Percentiles rank a stretch among this genome's conserved stretches.
Evolutionary conservation across 2,113 vertebrate genomes (phyloP).

Genomic region (Pelecanus crispus): DNA sequence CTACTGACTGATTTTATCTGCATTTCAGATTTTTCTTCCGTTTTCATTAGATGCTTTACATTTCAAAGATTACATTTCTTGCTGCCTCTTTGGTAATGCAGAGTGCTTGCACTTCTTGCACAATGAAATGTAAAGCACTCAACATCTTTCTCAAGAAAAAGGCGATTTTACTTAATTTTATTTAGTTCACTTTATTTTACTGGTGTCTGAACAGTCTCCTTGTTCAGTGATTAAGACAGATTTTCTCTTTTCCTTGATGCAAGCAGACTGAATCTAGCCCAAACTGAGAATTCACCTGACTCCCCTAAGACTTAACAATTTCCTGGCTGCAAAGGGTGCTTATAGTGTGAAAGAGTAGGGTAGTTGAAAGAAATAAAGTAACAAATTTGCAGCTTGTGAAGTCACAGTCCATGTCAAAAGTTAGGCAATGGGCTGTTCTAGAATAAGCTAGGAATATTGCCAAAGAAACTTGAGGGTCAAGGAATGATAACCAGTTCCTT

Average conservation of each 20-base stretch:
- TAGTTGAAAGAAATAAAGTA: neutral
- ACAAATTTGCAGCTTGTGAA: neutral
- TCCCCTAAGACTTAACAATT: neutral
- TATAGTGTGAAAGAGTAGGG: neutral
- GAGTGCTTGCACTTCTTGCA: neutral
- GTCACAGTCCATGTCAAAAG: neutral
- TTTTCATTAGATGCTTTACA: neutral
- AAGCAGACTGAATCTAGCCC: neutral
- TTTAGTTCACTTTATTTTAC: neutral
- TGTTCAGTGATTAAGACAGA: neutral
- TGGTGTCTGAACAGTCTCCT: neutral
- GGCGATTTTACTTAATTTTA: neutral
- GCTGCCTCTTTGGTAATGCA: neutral
- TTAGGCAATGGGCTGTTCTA: neutral
- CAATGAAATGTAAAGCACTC: neutral
- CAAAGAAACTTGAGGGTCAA: neutral
- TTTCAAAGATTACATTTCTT: neutral
- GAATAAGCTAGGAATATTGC: neutral
- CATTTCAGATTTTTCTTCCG: neutral
- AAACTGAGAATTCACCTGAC: neutral
- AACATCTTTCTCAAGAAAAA: neutral
- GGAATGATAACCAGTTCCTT: neutral
- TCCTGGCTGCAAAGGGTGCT: neutral
- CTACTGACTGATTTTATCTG: neutral
- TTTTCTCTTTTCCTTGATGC: neutral